phyloP scores from a whole-genome alignment of 2,888 invertebrate genomes.

The Pachliopta kotzebuea region DNA sequence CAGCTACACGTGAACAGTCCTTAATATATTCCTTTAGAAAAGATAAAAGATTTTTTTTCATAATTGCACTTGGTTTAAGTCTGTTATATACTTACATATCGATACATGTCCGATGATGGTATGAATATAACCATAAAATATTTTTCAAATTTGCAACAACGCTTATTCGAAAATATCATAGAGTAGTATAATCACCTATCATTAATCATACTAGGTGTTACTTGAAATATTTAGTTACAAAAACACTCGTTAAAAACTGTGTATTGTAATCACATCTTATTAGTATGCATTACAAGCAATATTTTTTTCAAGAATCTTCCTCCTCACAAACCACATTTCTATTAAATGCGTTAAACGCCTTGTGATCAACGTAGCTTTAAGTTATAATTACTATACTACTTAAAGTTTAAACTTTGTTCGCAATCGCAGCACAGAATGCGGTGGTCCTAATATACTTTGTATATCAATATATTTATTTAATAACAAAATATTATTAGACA shows the following conservation, averaged over 20 bases:
- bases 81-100: not conserved
- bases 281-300: constrained; percentile 23
- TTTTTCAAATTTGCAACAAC: not conserved
- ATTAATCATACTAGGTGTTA: constrained; percentile 9
- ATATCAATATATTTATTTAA: no score
- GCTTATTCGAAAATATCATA: not conserved
- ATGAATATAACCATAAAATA: not conserved
- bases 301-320: constrained; percentile 14
- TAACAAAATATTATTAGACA: no score
- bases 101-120: no score
- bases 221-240: not conserved
- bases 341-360: no score
- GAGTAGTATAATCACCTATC: constrained; percentile 4
- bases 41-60: not conserved
- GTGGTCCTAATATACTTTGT: no score
- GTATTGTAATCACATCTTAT: constrained; percentile 18
- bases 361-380: no score
- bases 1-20: no score
- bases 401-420: no score
- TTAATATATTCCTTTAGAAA: no score
- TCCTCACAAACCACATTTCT: no score
- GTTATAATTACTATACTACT: no score
- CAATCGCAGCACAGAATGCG: no score
- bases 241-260: constrained; percentile 16
- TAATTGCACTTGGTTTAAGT: not conserved